Percentiles rank a stretch among this genome's conserved stretches.
phyloP scores from a whole-genome alignment of 2,113 vertebrate species.

The Xenus cinereus region DNA sequence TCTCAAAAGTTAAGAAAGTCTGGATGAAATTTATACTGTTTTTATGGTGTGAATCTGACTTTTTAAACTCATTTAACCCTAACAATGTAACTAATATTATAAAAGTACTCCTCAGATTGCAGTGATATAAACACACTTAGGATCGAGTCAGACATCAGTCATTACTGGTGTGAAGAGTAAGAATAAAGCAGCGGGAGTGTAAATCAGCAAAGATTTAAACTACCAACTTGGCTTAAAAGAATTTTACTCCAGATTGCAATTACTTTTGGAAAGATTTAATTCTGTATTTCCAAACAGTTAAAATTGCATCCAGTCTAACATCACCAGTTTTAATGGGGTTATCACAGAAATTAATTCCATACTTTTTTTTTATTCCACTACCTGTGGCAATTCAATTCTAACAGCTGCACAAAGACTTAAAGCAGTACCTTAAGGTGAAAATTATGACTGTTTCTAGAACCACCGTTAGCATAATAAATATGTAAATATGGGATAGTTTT shows the following conservation, averaged over 20 bases:
- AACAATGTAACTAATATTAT: not conserved
- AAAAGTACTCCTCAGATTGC: not conserved
- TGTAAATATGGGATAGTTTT: not conserved
- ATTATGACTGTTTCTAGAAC: not conserved
- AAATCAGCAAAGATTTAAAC: not conserved
- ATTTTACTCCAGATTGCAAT: not conserved
- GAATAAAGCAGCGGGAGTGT: not conserved
- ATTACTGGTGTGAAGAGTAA: not conserved
- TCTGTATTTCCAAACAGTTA: not conserved
- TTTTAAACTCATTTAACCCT: not conserved
- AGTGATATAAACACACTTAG: not conserved
- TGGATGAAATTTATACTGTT: not conserved
- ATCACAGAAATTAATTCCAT: not conserved
- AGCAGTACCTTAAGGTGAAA: not conserved
- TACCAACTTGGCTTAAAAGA: not conserved
- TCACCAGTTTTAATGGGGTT: not conserved
- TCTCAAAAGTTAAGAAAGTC: not conserved
- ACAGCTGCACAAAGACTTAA: not conserved
- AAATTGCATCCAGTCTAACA: not conserved
- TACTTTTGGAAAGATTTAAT: not conserved
- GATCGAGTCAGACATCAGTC: not conserved
- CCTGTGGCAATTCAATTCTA: not conserved
- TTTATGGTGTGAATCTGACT: not conserved
- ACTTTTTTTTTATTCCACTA: not conserved
- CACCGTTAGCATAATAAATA: not conserved